Evolutionary conservation across 2,797 vertebrate species (phyloP).

Genomic region (Notamacropus eugenii): DNA sequence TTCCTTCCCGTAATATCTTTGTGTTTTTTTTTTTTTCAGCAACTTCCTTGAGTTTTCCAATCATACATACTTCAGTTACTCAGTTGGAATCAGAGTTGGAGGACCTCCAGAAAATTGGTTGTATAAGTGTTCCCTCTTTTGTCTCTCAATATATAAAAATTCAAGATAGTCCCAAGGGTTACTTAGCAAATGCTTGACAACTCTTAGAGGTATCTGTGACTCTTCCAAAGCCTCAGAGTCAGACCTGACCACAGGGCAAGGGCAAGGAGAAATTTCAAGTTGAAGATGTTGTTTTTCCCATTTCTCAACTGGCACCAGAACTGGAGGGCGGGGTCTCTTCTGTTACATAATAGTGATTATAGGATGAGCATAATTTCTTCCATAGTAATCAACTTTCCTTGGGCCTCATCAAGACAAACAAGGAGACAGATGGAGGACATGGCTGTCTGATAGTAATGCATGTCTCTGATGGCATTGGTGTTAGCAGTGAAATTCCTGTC

Average conservation of each 20-base stretch:
- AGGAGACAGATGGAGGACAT: slow-evolving; percentile 41
- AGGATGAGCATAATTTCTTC: slow-evolving; percentile 48
- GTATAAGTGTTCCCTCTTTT: neutral
- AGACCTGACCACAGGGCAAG: slow-evolving; percentile 30
- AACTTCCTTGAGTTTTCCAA: neutral
- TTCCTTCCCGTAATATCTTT: neutral
- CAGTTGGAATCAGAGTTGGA: neutral
- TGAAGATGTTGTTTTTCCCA: slow-evolving; percentile 54
- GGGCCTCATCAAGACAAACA: slow-evolving; percentile 41
- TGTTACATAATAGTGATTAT: slow-evolving; percentile 56
- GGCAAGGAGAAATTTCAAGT: slow-evolving; percentile 33
- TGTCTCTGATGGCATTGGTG: neutral
- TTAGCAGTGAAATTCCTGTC: neutral
- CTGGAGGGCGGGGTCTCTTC: slow-evolving; percentile 40
- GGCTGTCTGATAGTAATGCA: neutral
- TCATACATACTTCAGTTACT: slow-evolving; percentile 29
- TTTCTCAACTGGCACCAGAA: slow-evolving; percentile 45
- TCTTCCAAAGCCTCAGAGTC: slow-evolving; percentile 15
- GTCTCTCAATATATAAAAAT: neutral
- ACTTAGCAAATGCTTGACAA: neutral
- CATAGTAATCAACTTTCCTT: slow-evolving; percentile 40
- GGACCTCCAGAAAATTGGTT: neutral
- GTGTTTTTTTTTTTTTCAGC: neutral
- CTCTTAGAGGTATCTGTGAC: neutral
- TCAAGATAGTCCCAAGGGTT: neutral